Conservation (phyloP, 2,888 invertebrate genomes). For the Eulithis testata region DNA sequence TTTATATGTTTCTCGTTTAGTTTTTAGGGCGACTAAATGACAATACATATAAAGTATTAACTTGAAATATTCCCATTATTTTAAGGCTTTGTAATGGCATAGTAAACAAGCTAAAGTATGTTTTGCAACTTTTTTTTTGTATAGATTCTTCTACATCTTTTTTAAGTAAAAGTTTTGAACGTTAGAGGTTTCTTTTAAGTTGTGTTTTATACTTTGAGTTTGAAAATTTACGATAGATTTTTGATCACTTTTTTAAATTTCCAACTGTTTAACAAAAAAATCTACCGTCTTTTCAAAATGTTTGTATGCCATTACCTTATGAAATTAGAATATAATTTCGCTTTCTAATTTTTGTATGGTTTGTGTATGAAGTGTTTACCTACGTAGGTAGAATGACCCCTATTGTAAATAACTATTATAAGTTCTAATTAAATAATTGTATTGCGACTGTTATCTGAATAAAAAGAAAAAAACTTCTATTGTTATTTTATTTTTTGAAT, state of each 20-base stretch:
- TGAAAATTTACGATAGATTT: conserved; percentile 35
- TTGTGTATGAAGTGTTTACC: conserved; percentile 79
- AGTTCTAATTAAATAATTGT: conserved; percentile 75
- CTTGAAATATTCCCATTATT: conserved; percentile 75
- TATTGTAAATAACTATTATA: conserved; percentile 82
- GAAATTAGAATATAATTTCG: conserved; percentile 62
- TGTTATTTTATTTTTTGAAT: conserved; percentile 17
- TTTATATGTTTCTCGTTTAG: conserved; percentile 82
- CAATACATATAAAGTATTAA: conserved; percentile 79
- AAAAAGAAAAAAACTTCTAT: conserved; percentile 70
- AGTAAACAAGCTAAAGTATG: conserved; percentile 42
- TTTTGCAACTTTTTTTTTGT: conserved; percentile 2
- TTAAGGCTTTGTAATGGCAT: conserved; percentile 62
- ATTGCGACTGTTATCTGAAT: conserved; percentile 83
- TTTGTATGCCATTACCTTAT: conserved; percentile 52
- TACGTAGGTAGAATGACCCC: conserved; percentile 82
- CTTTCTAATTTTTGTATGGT: conserved; percentile 78
- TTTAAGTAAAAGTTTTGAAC: conserved; percentile 55
- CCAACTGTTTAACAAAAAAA: conserved; percentile 39
- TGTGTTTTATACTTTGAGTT: conserved; percentile 47
- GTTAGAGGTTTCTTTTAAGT: conserved; percentile 58
- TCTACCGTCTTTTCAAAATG: conserved; percentile 41
- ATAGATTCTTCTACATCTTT: conserved; percentile 59
- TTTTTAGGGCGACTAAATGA: conserved; percentile 84
- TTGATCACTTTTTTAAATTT: conserved; percentile 16